Base-by-base conservation (phyloP, 2,797 vertebrate species). In the Sebastes oblongus region DNA sequence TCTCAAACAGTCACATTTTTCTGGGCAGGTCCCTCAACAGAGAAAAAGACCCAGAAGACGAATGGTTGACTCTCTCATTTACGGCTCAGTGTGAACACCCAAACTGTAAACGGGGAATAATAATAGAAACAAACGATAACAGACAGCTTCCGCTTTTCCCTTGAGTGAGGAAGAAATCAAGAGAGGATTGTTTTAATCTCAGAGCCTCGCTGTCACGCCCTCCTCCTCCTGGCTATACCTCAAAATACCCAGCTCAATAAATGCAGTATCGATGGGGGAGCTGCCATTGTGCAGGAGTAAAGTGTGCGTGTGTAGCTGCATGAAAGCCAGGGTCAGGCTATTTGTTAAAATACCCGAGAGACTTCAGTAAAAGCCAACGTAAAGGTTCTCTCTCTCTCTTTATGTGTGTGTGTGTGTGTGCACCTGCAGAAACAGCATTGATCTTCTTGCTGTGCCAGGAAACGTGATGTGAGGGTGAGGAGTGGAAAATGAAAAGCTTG, bases 181-280 rank as follows among this genome's bases (percentile, higher is more conserved):
- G 85, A 88, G 91, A 86, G 86, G 80, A 92, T 92, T 92, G 91
- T 94, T 94, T 90, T 88, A 91, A 92, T 93, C 91, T 90, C 67
- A 77, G 82, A 78, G 80, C 42, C 3, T 2, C 9, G 39, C 72
- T 65, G 75, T 80, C 65, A 79, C 86, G 39, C 88, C 89, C 87
- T 82, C 67, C 85, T 75, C 55, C 82, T 42, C 39, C 14, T 42
- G 60, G 30, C 76, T 61, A 1, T 39, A 68, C 67, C 82, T 90
- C 82, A 83, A 91, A 91, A 90, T 80, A 85, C 72, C 64, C 72
- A 4, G 27, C 77, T 81, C 73, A 56, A 70, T 75, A 85, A 71
- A 77, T 25, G 16, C 3, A 74, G 46, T 66, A 75, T 77, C 16
- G 66, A 82, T 77, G 70, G 42, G 59, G 36, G 55, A 61, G 68